These are phyloP conservation scores for Ondatra zibethicus DNA, from an alignment of 2,113 vertebrate species.

Conservation along the genomic window DNA sequence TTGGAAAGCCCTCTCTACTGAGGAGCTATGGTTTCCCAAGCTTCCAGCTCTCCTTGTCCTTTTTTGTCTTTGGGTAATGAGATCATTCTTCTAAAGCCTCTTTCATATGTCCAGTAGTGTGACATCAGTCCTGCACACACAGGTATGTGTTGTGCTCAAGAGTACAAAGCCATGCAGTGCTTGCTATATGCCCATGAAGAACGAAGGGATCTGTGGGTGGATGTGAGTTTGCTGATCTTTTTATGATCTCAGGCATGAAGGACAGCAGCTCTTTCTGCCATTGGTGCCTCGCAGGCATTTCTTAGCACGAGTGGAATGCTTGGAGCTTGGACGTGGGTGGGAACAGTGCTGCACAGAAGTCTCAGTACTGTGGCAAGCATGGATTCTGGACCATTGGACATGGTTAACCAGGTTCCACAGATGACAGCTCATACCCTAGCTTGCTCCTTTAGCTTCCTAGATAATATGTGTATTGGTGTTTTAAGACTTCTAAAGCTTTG, in stretches of 20 bases:
- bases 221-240: not conserved
- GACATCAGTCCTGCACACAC: not conserved
- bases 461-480: not conserved
- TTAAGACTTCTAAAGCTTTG: not conserved
- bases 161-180: not conserved
- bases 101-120: not conserved
- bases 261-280: not conserved
- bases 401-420: not conserved
- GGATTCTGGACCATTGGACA: not conserved
- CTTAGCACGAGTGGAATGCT: not conserved
- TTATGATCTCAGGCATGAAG: not conserved
- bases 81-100: not conserved
- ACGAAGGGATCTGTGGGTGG: not conserved
- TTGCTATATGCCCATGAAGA: not conserved
- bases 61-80: slow-evolving; percentile 15
- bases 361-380: not conserved
- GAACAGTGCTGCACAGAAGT: not conserved
- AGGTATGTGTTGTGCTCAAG: not conserved
- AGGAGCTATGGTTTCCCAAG: not conserved
- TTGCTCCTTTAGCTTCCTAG: not conserved
- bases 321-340: not conserved
- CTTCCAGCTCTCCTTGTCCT: not conserved
- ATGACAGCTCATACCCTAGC: not conserved
- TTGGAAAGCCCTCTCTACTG: not conserved
- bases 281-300: not conserved